phyloP scores from a whole-genome alignment of 2,797 vertebrate genomes.

The Pteropus rufus region DNA sequence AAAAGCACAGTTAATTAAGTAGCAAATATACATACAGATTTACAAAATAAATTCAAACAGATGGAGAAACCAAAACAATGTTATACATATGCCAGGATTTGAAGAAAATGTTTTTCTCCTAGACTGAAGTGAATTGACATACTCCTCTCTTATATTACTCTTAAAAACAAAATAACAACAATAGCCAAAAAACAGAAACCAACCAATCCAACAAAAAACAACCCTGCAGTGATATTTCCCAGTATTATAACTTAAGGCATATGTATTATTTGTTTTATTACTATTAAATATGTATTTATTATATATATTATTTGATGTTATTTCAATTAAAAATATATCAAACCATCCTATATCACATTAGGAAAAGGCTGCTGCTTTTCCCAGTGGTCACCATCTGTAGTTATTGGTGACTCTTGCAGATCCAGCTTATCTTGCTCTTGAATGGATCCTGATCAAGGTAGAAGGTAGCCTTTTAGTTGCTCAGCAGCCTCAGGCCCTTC shows the following conservation, averaged over 20 bases:
- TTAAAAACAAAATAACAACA: background rate
- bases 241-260: background rate
- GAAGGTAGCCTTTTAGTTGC: background rate
- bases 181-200: background rate
- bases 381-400: background rate
- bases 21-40: conserved; percentile 39
- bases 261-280: background rate
- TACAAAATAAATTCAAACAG: conserved; percentile 41
- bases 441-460: background rate
- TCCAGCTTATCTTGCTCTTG: background rate
- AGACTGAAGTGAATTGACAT: background rate
- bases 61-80: background rate
- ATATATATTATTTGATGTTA: no score
- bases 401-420: background rate
- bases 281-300: no score
- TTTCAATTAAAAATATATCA: background rate
- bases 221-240: background rate
- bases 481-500: background rate
- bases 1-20: conserved; percentile 54
- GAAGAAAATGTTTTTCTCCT: background rate
- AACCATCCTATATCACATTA: background rate
- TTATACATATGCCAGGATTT: background rate
- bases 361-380: background rate
- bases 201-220: background rate
- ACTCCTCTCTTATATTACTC: background rate